phyloP scores from a whole-genome alignment of 2,888 invertebrate genomes.

The Phengaris alcon region DNA sequence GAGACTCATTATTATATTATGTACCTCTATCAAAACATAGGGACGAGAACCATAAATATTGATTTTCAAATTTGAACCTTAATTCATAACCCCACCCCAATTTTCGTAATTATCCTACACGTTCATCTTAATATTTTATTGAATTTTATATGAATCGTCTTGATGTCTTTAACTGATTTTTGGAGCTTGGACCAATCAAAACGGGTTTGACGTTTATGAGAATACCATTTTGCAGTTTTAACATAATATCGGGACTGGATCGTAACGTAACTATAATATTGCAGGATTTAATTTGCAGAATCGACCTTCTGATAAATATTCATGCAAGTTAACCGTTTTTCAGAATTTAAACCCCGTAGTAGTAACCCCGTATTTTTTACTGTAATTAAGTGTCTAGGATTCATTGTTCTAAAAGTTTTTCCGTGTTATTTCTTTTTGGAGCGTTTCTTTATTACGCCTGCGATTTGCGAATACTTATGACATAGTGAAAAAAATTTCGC shows the following conservation, averaged over 20 bases:
- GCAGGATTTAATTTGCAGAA: neutral
- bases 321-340: neutral
- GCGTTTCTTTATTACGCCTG: neutral
- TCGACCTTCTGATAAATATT: neutral
- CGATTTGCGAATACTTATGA: neutral
- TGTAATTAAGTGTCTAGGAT: neutral
- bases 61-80: neutral
- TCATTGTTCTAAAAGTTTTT: conserved; percentile 11
- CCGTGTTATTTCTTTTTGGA: neutral
- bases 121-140: too few species aligned
- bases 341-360: neutral
- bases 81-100: neutral
- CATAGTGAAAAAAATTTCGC: neutral
- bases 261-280: too few species aligned
- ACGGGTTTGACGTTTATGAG: too few species aligned
- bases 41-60: neutral
- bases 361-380: conserved; percentile 4
- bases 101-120: neutral
- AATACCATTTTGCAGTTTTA: too few species aligned
- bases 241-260: too few species aligned
- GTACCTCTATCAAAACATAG: too few species aligned
- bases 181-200: too few species aligned
- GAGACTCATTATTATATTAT: neutral
- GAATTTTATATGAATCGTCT: too few species aligned
- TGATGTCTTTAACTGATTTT: too few species aligned